Percentiles rank a stretch among this genome's conserved stretches.
Evolutionary conservation across 1,140 invertebrate species (phyloP).

Genomic region (Drosophila eugracilis): DNA sequence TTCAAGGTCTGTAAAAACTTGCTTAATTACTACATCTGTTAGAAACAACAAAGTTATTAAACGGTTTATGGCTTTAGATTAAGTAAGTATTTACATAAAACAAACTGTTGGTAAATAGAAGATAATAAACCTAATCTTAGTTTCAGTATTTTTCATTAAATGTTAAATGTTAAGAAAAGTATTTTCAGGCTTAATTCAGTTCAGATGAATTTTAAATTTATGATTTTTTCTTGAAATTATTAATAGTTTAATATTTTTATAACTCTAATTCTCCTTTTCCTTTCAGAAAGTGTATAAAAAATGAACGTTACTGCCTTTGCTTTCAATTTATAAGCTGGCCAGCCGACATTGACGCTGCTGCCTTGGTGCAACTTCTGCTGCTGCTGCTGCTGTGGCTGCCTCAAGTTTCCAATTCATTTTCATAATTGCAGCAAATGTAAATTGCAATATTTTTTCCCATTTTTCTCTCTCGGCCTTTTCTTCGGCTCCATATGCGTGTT

Average conservation of each 20-base stretch:
- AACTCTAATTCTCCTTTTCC: not conserved
- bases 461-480: slow-evolving; percentile 54
- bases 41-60: not conserved
- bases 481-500: slow-evolving; percentile 70
- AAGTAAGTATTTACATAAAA: not conserved
- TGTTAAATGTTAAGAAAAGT: not conserved
- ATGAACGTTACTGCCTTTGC: slow-evolving; percentile 37
- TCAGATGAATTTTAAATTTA: no score
- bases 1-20: slow-evolving; percentile 10
- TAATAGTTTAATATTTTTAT: not conserved
- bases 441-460: slow-evolving; percentile 72
- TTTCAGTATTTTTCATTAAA: not conserved
- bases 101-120: no score
- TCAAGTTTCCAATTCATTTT: slow-evolving; percentile 79
- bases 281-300: not conserved
- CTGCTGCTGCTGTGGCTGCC: slow-evolving; percentile 18
- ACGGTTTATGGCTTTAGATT: slow-evolving; percentile 1
- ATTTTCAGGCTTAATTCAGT: no score
- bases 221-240: no score
- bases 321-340: slow-evolving; percentile 64
- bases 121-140: not conserved
- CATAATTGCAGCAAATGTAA: slow-evolving; percentile 83
- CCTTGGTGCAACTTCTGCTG: slow-evolving; percentile 24
- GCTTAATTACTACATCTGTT: no score
- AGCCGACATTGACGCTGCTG: slow-evolving; percentile 33